Conservation (phyloP, 2,113 vertebrate genomes). For the Plectropomus leopardus region DNA sequence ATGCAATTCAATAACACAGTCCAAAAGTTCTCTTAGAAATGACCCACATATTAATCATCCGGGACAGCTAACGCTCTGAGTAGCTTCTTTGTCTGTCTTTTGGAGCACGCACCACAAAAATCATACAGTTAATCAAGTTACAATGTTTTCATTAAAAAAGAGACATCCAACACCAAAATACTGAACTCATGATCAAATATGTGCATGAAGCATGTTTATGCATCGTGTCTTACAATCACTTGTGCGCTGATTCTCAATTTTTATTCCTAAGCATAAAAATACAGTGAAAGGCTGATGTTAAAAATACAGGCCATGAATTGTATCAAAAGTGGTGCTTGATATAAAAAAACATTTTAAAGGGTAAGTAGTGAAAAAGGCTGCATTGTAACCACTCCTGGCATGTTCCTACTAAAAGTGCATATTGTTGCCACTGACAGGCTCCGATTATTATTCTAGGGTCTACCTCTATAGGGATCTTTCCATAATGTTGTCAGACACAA, state of each 20-base stretch:
- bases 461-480: no score
- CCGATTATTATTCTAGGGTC: no score
- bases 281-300: neutral
- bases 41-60: no score
- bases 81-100: neutral
- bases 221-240: no score
- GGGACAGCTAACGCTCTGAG: no score
- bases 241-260: neutral
- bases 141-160: neutral
- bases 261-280: neutral
- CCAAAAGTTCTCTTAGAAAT: neutral
- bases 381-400: no score
- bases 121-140: neutral
- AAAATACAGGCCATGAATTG: neutral
- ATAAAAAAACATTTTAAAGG: constrained; percentile 7
- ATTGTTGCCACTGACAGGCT: no score
- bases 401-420: no score
- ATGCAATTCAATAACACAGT: neutral
- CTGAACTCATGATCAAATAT: constrained; percentile 2
- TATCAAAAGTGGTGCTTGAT: neutral
- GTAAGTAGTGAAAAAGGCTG: no score
- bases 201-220: neutral
- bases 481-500: no score
- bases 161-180: neutral
- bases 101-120: neutral